Conservation (phyloP, 1,140 invertebrate genomes). For the Caerostris darwini region DNA sequence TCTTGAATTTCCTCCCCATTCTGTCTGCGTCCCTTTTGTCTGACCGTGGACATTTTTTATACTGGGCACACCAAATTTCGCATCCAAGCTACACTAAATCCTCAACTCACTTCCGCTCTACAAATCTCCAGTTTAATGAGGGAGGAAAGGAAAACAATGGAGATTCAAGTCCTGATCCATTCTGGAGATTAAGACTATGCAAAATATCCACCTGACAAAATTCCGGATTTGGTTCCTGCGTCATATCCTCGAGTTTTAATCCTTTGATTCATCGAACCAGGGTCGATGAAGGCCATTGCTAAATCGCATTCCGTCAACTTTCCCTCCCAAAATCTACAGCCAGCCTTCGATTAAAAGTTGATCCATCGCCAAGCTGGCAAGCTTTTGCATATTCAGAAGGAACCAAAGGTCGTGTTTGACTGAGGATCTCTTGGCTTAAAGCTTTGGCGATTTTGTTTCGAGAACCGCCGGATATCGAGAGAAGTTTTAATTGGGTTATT, state of each 20-base stretch:
- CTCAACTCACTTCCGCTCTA: not conserved
- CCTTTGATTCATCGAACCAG: not conserved
- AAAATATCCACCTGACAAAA: not conserved
- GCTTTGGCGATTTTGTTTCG: not conserved
- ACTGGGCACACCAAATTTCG: too few species aligned
- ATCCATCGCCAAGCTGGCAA: not conserved
- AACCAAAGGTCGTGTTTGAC: constrained; percentile 10
- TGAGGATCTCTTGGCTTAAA: not conserved
- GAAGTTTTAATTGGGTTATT: constrained; percentile 30
- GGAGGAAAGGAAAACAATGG: not conserved
- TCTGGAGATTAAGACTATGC: not conserved
- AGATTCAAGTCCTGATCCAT: not conserved
- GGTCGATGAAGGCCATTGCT: not conserved
- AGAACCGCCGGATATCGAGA: not conserved
- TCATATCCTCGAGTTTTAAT: not conserved
- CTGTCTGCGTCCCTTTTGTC: not conserved
- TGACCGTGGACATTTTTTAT: too few species aligned
- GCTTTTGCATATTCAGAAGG: not conserved
- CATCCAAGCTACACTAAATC: too few species aligned
- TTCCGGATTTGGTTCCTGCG: not conserved
- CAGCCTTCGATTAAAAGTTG: not conserved
- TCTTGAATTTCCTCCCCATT: not conserved
- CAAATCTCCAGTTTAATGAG: constrained; percentile 25
- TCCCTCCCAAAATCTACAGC: not conserved
- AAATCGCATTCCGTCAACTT: not conserved